These are phyloP conservation scores for Balanococcus diminutus DNA, from an alignment of 2,888 invertebrate species.

Conservation along the genomic window DNA sequence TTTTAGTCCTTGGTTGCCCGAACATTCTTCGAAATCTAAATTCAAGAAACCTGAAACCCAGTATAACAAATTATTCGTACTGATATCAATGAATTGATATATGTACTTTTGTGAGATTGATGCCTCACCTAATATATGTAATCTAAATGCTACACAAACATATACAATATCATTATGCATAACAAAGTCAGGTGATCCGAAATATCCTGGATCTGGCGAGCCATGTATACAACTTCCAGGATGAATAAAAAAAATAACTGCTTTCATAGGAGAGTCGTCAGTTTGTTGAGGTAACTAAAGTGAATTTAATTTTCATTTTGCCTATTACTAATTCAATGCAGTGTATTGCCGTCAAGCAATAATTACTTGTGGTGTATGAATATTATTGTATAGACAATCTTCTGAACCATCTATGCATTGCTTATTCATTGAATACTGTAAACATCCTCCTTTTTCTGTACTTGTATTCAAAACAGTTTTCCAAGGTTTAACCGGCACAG, in stretches of 20 bases:
- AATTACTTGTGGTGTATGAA: neutral
- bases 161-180: conserved; percentile 15
- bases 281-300: neutral
- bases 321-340: no score
- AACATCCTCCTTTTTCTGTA: neutral
- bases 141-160: neutral
- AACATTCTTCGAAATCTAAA: no score
- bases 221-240: neutral
- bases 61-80: no score
- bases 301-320: neutral
- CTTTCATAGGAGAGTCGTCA: neutral
- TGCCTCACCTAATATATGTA: conserved; percentile 41
- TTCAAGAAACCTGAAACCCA: no score
- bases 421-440: neutral
- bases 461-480: neutral
- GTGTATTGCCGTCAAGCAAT: no score
- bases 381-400: neutral
- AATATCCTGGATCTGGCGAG: neutral
- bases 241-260: neutral
- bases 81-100: no score
- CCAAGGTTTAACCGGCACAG: neutral
- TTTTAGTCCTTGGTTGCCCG: neutral
- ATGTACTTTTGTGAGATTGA: no score
- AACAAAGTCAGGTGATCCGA: conserved; percentile 19
- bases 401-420: neutral